Conservation (phyloP, 2,888 invertebrate genomes). For the Andrena haemorrhoa region DNA sequence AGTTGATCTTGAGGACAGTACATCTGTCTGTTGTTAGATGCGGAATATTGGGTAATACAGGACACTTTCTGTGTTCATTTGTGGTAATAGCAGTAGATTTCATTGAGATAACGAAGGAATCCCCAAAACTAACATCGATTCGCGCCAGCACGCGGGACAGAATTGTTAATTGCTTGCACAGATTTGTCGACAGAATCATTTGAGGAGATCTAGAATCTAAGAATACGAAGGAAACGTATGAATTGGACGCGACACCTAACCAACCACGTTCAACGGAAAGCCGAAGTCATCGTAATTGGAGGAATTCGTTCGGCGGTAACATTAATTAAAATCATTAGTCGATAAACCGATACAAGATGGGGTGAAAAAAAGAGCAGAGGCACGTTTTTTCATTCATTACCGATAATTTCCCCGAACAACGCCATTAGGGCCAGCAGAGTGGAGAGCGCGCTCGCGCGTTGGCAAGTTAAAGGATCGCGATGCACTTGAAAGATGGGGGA, state of each 20-base stretch:
- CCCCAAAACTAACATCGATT: too few relatives aligned
- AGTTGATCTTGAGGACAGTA: too few relatives aligned
- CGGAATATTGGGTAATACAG: too few relatives aligned
- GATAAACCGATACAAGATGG: slow-evolving; percentile 21
- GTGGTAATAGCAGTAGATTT: too few relatives aligned
- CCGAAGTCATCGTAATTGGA: background rate
- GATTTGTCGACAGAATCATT: too few relatives aligned
- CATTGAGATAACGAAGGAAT: too few relatives aligned
- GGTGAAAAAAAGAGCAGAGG: slow-evolving; percentile 1
- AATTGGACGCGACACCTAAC: background rate
- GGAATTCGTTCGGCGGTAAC: background rate
- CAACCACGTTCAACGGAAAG: background rate
- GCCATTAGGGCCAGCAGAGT: slow-evolving; percentile 55
- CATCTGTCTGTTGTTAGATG: too few relatives aligned
- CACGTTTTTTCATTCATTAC: slow-evolving; percentile 52
- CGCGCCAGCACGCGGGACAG: too few relatives aligned
- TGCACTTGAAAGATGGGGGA: slow-evolving; percentile 65
- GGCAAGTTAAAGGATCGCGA: slow-evolving; percentile 60
- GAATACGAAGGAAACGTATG: background rate
- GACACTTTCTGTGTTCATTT: too few relatives aligned
- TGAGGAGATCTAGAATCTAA: background rate
- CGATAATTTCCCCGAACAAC: slow-evolving; percentile 54
- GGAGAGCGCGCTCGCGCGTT: slow-evolving; percentile 28
- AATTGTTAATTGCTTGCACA: too few relatives aligned
- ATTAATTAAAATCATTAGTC: slow-evolving; percentile 38